phyloP scores from a whole-genome alignment of 2,797 vertebrate genomes.

The Acipenser transmontanus region DNA sequence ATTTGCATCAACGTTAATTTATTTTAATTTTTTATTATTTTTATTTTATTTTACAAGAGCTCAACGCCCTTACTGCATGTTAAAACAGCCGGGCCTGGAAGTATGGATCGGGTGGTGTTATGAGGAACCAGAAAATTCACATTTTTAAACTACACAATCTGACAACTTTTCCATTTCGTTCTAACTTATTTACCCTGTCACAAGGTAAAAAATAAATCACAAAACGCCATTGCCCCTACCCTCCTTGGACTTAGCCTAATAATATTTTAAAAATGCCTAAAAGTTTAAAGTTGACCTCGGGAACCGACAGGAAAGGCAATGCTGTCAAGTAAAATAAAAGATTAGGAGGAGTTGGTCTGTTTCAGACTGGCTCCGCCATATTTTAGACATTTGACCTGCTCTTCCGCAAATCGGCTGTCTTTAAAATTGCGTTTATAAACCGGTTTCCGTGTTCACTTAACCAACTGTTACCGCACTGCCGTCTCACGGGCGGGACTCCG shows the following conservation, averaged over 20 bases:
- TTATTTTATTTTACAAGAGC: too few species aligned
- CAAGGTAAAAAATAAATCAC: constrained; percentile 2
- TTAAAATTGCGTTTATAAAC: constrained; percentile 17
- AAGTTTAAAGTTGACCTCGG: constrained; percentile 5
- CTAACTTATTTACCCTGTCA: constrained; percentile 33
- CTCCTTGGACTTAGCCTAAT: neutral
- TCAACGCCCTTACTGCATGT: too few species aligned
- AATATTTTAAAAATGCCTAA: neutral
- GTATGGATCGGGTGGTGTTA: too few species aligned
- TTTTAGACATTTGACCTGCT: constrained; percentile 40
- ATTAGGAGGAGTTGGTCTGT: constrained; percentile 30
- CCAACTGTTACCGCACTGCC: constrained; percentile 16
- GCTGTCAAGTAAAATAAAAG: constrained; percentile 20
- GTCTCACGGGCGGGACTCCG: constrained; percentile 2
- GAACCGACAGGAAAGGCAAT: neutral
- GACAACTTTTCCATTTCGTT: constrained; percentile 49
- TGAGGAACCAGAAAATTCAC: constrained; percentile 1
- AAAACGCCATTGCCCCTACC: constrained; percentile 23
- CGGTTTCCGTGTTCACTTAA: constrained; percentile 25
- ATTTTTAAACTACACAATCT: constrained; percentile 25
- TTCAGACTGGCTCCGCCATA: constrained; percentile 43
- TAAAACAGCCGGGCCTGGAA: too few species aligned
- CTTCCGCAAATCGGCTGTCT: constrained; percentile 38
- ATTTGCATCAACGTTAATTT: too few species aligned
- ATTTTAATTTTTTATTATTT: too few species aligned